Percentiles rank a stretch among this genome's conserved stretches.
Evolutionary conservation across 1,140 invertebrate species (phyloP).

Genomic region (Nixonia krombeini): DNA sequence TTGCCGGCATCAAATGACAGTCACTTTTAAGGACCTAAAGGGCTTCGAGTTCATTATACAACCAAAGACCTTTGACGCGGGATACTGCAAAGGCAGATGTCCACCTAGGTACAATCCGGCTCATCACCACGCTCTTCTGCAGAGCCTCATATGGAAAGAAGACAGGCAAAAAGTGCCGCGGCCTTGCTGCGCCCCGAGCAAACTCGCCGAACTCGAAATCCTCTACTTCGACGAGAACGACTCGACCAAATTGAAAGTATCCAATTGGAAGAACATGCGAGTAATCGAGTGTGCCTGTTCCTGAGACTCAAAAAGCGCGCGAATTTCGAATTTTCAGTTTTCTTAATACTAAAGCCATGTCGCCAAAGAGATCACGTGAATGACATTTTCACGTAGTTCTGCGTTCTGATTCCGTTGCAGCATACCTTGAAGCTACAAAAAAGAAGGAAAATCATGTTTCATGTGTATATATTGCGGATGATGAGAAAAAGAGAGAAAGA

Average conservation of each 20-base stretch:
- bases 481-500: no score
- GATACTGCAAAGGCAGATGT: constrained; percentile 81
- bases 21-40: constrained; percentile 78
- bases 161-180: constrained; percentile 74
- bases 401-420: no score
- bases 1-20: constrained; percentile 77
- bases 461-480: no score
- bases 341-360: no score
- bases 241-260: constrained; percentile 76
- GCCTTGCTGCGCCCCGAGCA: constrained; percentile 81
- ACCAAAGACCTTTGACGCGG: constrained; percentile 81
- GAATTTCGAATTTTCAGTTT: no score
- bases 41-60: constrained; percentile 80
- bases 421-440: no score
- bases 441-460: no score
- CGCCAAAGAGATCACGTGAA: no score
- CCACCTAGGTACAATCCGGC: constrained; percentile 79
- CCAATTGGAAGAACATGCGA: constrained; percentile 81
- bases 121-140: constrained; percentile 81
- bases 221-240: constrained; percentile 78
- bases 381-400: no score
- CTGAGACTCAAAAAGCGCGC: no score
- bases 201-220: constrained; percentile 78
- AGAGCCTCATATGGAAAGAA: constrained; percentile 78
- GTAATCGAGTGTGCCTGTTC: constrained; percentile 83